A percentile compares a stretch with the other conserved stretches of the same genome.
phyloP scores from a whole-genome alignment of 2,797 vertebrate genomes.

The Phyllotis vaccarum region DNA sequence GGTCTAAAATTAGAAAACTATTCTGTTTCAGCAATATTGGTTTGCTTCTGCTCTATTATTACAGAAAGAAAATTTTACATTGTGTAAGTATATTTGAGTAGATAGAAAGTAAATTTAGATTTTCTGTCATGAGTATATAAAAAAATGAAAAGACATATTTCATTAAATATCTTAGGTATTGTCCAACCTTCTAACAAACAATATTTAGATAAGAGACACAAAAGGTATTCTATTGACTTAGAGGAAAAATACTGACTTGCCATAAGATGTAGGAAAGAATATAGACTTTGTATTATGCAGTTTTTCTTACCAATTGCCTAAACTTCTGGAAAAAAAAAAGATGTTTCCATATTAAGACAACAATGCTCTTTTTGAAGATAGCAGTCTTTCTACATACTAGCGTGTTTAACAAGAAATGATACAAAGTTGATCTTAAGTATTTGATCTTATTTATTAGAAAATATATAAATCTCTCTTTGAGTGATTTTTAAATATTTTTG shows the following conservation, averaged over 20 bases:
- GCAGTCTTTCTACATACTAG: neutral
- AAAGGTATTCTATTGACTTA: neutral
- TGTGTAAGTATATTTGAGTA: neutral
- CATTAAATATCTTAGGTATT: neutral
- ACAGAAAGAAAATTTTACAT: neutral
- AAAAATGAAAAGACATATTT: neutral
- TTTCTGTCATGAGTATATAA: constrained; percentile 5
- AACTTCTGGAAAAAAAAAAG: neutral
- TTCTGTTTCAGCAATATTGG: neutral
- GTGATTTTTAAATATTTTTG: neutral
- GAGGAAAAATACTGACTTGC: neutral
- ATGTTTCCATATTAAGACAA: neutral
- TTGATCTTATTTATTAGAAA: constrained; percentile 2
- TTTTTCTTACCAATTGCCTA: neutral
- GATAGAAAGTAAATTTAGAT: constrained; percentile 26
- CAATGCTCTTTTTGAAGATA: neutral
- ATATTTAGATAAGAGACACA: neutral
- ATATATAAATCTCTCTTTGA: neutral
- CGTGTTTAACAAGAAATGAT: neutral
- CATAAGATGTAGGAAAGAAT: neutral
- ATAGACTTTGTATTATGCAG: neutral
- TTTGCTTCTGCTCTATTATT: neutral
- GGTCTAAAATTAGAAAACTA: neutral
- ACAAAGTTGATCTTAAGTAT: neutral
- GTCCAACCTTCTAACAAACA: neutral